Evolutionary conservation across 2,888 invertebrate species (phyloP), one percentile per base, ranked within the genome.

Genomic region (Ectropis crepuscularia): DNA sequence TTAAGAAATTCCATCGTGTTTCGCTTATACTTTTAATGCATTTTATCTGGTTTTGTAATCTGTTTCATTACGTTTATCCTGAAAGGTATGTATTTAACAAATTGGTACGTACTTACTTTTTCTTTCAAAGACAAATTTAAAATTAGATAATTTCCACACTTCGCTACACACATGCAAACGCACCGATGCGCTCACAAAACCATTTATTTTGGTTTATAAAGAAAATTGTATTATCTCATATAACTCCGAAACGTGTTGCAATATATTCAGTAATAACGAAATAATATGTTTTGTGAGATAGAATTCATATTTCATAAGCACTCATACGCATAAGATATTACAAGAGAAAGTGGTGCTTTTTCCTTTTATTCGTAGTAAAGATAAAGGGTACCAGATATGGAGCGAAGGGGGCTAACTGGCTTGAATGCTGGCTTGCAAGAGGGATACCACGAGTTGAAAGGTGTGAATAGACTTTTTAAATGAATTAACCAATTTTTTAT

Each of bases 251-350:
- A 85, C 83, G 83, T 83, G 86, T 86, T 86, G 83, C 87, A 85
- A 89, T 89, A 87, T 87, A 86, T 87, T 86, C 78, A 82, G 88
- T 85, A 89, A 90, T 90, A 91, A 89, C 88, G 85, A 84, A 90
- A 89, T 90, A 91, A 89, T 88, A 90, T 88, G 89, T 89, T 88
- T 89, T 86, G 84, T 79, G 82, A 90, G 85, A 90, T 88, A 86
- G 88, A 89, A 89, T 91, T 89, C 90, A 91, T 92, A 90, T 91
- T 90, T 92, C 89, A 90, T 89, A 88, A 88, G 87, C 87, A 89
- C 86, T 87, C 87, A 82, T 86, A 86, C 85, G 83, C 85, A 87
- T 86, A 87, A 85, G 81, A 88, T 90, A 90, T 90, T 86, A 84
- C 87, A 79, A 75, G 72, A 57, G 79, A 82, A 83, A 85, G 81